Conservation (phyloP, 2,797 vertebrate species). For the Pseudomugil tenellus region DNA sequence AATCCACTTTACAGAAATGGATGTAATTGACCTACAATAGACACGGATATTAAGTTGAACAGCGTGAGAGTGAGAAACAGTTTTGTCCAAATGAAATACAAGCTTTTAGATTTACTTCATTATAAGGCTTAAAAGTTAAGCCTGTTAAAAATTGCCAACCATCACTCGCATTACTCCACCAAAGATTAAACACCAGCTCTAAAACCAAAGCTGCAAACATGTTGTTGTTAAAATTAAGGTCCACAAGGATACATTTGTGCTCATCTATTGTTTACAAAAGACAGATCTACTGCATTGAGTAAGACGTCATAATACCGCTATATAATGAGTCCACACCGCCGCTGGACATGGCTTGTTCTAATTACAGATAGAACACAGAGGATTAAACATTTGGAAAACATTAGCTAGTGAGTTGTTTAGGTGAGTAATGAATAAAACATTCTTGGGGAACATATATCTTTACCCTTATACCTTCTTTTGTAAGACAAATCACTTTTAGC, state of each 20-base stretch:
- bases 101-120: background rate
- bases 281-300: background rate
- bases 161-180: background rate
- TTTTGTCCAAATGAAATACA: background rate
- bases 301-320: background rate
- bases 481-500: background rate
- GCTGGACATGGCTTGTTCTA: background rate
- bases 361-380: slow-evolving; percentile 1
- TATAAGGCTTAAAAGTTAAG: background rate
- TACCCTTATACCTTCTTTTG: background rate
- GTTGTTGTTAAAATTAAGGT: background rate
- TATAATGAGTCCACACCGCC: background rate
- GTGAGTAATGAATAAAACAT: background rate
- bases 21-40: background rate
- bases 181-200: background rate
- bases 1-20: background rate
- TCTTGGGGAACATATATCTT: background rate
- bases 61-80: background rate
- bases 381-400: slow-evolving; percentile 8
- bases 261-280: background rate
- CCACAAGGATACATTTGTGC: background rate
- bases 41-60: background rate
- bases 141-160: background rate
- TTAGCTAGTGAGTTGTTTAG: background rate
- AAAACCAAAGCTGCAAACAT: background rate